phyloP scores from a whole-genome alignment of 2,113 vertebrate genomes.

The Phoenicopterus ruber region DNA sequence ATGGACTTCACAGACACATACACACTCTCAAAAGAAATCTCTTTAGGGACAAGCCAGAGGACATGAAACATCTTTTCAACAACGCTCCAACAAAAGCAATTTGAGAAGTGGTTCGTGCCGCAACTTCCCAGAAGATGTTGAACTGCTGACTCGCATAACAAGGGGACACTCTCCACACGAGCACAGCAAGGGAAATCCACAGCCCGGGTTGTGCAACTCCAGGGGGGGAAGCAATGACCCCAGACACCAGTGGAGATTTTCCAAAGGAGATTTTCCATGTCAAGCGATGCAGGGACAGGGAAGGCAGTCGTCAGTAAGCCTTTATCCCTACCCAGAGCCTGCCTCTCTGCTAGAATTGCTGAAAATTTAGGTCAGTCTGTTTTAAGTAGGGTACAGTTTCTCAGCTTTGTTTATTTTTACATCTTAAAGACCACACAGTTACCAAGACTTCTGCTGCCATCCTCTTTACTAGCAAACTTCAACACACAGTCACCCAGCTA shows the following conservation, averaged over 20 bases:
- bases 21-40: neutral
- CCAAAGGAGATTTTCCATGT: neutral
- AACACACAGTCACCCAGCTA: neutral
- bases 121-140: neutral
- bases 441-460: slow-evolving; percentile 24
- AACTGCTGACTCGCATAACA: neutral
- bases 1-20: neutral
- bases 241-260: neutral
- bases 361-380: slow-evolving; percentile 58
- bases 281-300: rapidly evolving
- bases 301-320: neutral
- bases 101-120: neutral
- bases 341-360: neutral
- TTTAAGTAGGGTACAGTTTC: slow-evolving; percentile 52
- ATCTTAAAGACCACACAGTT: slow-evolving; percentile 11
- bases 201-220: rapidly evolving
- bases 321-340: neutral
- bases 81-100: neutral
- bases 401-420: slow-evolving; percentile 62
- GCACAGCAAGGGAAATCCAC: neutral
- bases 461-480: slow-evolving; percentile 3
- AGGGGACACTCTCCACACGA: neutral
- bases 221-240: neutral
- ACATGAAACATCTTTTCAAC: neutral
- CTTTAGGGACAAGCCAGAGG: neutral